Evolutionary conservation across 2,113 vertebrate genomes (phyloP), one percentile per base, ranked within the genome.

Genomic region (Ivindomyrus marchei): DNA sequence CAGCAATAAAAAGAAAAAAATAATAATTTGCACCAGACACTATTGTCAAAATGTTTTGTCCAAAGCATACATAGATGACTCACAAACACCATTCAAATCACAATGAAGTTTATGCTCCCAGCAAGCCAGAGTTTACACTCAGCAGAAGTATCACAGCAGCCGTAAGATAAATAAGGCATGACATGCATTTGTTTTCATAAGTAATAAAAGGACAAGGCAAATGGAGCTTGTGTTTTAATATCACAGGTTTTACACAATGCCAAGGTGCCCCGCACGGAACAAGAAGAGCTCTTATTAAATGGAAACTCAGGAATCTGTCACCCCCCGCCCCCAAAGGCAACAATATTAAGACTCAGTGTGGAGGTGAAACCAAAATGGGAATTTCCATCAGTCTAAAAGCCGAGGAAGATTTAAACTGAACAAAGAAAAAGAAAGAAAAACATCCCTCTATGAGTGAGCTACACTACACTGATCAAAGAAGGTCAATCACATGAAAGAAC

Each of bases 121-220:
- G 50, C 49, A 53, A 87, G 85, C 85, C 85, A 87, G 24, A 87
- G 85, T 53, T 87, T 87, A 87, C 50, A 87, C 50, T 70, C 7
- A 74, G 45, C 49, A 70, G 84, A 87, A 46, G 56, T 85, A 15
- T 46, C 46, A n/a, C 24, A 85, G 80, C 11, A 86, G 50, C 49
- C 7, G 50, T 15, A 24, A 7, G 52, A n/a, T 62, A 46, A 85
- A 86, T 62, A 77, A 85, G 53, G 80, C 52, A 66, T 27, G 53
- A 53, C 13, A 45, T 31, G n/a, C 42, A 58, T 56, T 49, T 86
- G 50, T 86, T 85, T 86, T 90, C 21, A 42, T 62, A 42, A 39
- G 45, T 39, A 50, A 66, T 85, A 85, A 85, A 85, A 47, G 50
- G 24, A 86, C 10, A 24, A 66, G 89, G 50, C 80, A 7, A 42